Conservation (phyloP, 1,140 invertebrate genomes). For the Neodiprion fabricii region DNA sequence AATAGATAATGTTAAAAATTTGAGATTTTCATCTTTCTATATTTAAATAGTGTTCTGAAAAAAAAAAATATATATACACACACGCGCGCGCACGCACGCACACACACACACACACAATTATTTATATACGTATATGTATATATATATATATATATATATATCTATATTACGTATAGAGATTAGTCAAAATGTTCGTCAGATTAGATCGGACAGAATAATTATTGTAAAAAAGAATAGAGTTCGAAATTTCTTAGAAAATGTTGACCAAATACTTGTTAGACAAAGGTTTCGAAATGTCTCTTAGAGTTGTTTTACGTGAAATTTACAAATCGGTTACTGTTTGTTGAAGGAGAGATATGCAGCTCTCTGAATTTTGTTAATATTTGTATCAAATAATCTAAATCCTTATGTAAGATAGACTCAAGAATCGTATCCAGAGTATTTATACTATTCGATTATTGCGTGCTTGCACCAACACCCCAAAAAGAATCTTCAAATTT, state of each 20-base stretch:
- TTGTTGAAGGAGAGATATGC: slow-evolving; percentile 13
- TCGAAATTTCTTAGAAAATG: slow-evolving; percentile 31
- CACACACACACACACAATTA: slow-evolving; percentile 9
- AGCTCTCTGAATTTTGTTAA: slow-evolving; percentile 23
- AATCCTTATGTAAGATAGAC: slow-evolving; percentile 14
- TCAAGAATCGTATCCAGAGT: not conserved
- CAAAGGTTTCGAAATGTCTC: slow-evolving; percentile 21
- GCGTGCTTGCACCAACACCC: slow-evolving; percentile 15
- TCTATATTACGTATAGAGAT: not conserved
- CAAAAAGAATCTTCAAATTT: too few species aligned
- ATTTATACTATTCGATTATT: not conserved
- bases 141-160: too few species aligned
- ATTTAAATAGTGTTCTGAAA: not conserved
- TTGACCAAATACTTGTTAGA: slow-evolving; percentile 34
- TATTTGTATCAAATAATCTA: slow-evolving; percentile 17
- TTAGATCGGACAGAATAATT: not conserved
- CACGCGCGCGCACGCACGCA: too few species aligned
- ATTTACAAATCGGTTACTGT: slow-evolving; percentile 25
- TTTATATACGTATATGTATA: not conserved
- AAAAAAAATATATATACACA: not conserved
- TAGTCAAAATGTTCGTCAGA: not conserved
- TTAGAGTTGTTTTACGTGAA: not conserved
- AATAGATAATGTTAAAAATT: not conserved
- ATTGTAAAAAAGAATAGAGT: slow-evolving; percentile 19
- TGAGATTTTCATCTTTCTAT: slow-evolving; percentile 6